Conservation (phyloP, 2,797 vertebrate genomes). For the Trachops cirrhosus region DNA sequence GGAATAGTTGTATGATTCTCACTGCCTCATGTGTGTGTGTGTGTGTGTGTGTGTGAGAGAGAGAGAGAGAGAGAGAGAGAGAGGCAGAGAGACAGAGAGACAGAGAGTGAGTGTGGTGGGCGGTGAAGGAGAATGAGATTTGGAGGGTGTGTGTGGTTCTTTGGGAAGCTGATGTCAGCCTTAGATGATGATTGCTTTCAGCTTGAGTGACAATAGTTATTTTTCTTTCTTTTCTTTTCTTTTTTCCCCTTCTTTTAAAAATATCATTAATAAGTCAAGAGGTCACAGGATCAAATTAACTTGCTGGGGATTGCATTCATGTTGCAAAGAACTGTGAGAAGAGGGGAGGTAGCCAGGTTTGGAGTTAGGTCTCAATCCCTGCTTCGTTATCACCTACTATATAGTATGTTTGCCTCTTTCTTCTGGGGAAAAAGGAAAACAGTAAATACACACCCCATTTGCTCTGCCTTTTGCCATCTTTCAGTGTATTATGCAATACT, state of each 20-base stretch:
- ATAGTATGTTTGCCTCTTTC: constrained; percentile 48
- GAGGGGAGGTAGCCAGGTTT: constrained; percentile 44
- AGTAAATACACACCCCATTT: constrained; percentile 46
- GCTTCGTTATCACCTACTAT: constrained; percentile 45
- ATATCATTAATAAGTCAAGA: constrained; percentile 67
- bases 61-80: not conserved
- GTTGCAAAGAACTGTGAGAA: constrained; percentile 54
- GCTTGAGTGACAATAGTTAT: constrained; percentile 71
- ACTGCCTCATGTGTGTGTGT: not conserved
- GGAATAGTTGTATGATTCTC: not conserved
- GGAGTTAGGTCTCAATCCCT: constrained; percentile 18
- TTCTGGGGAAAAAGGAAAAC: constrained; percentile 41
- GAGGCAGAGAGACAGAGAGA: not conserved
- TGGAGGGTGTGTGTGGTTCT: not conserved
- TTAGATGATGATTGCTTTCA: constrained; percentile 70
- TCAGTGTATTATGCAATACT: constrained; percentile 55
- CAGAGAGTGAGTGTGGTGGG: not conserved
- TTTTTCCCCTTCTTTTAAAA: not conserved
- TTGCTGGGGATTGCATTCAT: constrained; percentile 63
- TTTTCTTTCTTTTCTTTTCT: constrained; percentile 49
- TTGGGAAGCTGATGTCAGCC: constrained; percentile 46
- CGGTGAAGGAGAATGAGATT: not conserved
- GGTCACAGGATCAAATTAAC: constrained; percentile 73
- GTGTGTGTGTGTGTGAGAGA: not conserved
- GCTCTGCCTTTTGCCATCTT: constrained; percentile 67